Evolutionary conservation across 2,797 vertebrate species (phyloP), one percentile per base, ranked within the genome.

Genomic region (Carduelis carduelis): DNA sequence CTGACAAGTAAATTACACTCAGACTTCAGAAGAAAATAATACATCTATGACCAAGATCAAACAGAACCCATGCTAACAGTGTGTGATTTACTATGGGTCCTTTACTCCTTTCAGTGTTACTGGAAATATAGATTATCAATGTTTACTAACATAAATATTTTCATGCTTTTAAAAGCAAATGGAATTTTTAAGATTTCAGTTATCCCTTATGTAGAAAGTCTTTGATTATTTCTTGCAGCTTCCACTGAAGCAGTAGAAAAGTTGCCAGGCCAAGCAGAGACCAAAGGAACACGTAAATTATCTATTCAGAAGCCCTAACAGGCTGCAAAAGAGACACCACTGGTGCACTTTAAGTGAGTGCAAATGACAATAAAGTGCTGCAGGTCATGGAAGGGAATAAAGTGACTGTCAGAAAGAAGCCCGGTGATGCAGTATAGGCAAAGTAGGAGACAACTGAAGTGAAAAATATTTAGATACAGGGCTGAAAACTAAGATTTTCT

Each of bases 1-100:
- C 92, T 97, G 93, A 96, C 95, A 98, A 97, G 96, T 96, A 97
- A 96, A 96, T 96, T 95, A 92, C 91, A 93, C 37, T 92, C 83
- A 80, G 66, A 95, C 76, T 95, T 95, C 87, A 96, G 95, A 97
- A 83, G 72, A 89, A 94, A 95, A 86, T 91, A 90, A 85, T 83
- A 82, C 53, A 86, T 74, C 75, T 93, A 13, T 91, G 75, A 88
- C 71, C 41, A 84, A 95, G 92, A 97, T 94, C 87, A 96, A 95
- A 95, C 90, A 65, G 69, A 88, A 69, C 23, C 27, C 37, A 80
- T 39, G 16, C 61, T 89, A 97, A 93, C 66, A 75, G 49, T 59
- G 49, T 83, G 37, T 30, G 39, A 95, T 97, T 96, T 92, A 91
- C 41, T 37, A 28, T 6, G 6, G 32, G 32, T 34, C 59, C 72